Evolutionary conservation across 1,140 invertebrate species (phyloP).

Genomic region (Acromyrmex heyeri): DNA sequence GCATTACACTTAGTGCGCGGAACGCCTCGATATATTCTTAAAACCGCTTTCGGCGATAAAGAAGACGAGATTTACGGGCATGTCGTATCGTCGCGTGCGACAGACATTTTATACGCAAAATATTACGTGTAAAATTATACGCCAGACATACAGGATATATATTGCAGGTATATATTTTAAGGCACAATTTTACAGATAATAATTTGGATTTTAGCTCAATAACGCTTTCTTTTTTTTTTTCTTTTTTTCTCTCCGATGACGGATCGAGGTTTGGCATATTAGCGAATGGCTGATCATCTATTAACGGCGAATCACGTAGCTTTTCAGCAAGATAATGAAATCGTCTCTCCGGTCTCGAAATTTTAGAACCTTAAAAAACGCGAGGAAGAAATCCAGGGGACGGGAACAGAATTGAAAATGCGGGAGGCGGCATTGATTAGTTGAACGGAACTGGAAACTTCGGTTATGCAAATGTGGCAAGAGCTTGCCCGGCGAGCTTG

Average conservation of each 20-base stretch:
- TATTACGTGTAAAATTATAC: constrained; percentile 41
- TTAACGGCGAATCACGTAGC: background rate
- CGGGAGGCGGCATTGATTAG: constrained; percentile 53
- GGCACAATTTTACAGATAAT: constrained; percentile 1
- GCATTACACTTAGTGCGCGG: constrained; percentile 8
- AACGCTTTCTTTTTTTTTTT: background rate
- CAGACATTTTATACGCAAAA: constrained; percentile 35
- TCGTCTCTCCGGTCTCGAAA: constrained; percentile 11
- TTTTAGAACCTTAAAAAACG: constrained; percentile 24
- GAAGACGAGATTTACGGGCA: constrained; percentile 32
- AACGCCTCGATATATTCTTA: constrained; percentile 23
- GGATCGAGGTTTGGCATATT: background rate
- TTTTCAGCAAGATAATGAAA: constrained; percentile 31
- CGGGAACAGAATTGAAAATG: constrained; percentile 50
- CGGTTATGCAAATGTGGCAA: constrained; percentile 55
- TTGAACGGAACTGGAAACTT: constrained; percentile 53
- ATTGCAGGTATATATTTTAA: background rate
- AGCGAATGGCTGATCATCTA: background rate
- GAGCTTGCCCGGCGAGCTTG: constrained; percentile 15
- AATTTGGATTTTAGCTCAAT: background rate
- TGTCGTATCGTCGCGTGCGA: constrained; percentile 34
- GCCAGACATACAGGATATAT: background rate
- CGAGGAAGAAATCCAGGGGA: background rate
- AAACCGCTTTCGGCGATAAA: constrained; percentile 56
- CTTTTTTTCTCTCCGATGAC: background rate